Evolutionary conservation across 1,140 invertebrate species (phyloP).

Genomic region (Archivesica marissinica): DNA sequence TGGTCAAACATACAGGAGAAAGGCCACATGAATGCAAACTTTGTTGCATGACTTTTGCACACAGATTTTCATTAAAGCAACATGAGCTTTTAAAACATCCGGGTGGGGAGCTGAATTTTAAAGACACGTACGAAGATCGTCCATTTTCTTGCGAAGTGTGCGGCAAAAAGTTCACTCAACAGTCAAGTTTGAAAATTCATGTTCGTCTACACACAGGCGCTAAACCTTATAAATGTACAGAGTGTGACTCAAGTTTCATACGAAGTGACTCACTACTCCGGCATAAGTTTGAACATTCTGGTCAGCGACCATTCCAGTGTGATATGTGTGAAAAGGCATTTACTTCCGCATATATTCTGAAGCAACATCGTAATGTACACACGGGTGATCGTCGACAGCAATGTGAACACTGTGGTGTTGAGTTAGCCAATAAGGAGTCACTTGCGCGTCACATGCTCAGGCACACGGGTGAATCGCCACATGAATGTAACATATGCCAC

Average conservation of each 20-base stretch:
- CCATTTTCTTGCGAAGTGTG: constrained; percentile 10
- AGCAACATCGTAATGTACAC: constrained; percentile 13
- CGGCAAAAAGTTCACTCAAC: constrained; percentile 9
- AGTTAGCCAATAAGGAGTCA: constrained; percentile 19
- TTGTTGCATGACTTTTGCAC: constrained; percentile 1
- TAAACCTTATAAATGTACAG: neutral
- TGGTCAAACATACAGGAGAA: constrained; percentile 12
- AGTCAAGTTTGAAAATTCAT: constrained; percentile 21
- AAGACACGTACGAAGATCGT: neutral
- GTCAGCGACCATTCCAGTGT: neutral
- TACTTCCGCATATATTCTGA: neutral
- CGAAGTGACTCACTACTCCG: neutral
- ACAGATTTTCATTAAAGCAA: constrained; percentile 2
- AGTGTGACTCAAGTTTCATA: neutral
- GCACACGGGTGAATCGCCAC: neutral
- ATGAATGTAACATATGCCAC: neutral
- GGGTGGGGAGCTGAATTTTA: neutral
- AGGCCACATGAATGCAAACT: constrained; percentile 10
- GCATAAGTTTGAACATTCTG: constrained; percentile 9
- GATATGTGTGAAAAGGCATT: constrained; percentile 5
- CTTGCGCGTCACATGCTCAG: constrained; percentile 4
- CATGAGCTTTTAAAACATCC: constrained; percentile 16
- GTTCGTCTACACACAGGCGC: neutral
- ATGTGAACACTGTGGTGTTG: constrained; percentile 1
- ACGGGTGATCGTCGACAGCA: constrained; percentile 14